Evolutionary conservation across 37 sponge, comb jelly and placozoan genomes (phyloP), one percentile per base, ranked within the genome.

Genomic region (Spongilla lacustris): DNA sequence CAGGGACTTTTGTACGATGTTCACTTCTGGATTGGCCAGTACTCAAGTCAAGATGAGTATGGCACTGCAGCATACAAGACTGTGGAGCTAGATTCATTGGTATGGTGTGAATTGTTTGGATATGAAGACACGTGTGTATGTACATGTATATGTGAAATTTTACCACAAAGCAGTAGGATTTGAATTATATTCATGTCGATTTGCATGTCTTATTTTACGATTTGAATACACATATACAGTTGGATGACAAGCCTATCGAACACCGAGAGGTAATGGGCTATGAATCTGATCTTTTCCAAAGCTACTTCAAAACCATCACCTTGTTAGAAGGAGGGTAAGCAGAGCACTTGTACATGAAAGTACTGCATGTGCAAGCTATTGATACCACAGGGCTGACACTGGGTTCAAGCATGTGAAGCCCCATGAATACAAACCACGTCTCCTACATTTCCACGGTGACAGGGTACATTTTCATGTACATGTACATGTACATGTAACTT

Each of bases 61-160:
- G 96, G 96, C 27, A 92, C 93, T 24, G 96, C 96, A 37, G 96
- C 96, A 38, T 95, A 95, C 88, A 95, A 95, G 88, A 95, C 96
- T 19, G 96, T 95, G 50, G 96, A 95, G 71, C 80, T 95, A 46
- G 96, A 95, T 67, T 83, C 83, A 48, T 82, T 84, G 41, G 86
- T 86, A 70, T 74, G 12, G 35, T 74, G 4, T 27, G 30, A 4
- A 13, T 72, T 13, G 22, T 12, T n/a, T n/a, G n/a, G n/a, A n/a
- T n/a, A n/a, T n/a, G n/a, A n/a, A n/a, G n/a, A n/a, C n/a, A n/a
- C n/a, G n/a, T n/a, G n/a, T n/a, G n/a, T n/a, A n/a, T n/a, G n/a
- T n/a, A n/a, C n/a, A n/a, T n/a, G n/a, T n/a, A n/a, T n/a, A n/a
- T n/a, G n/a, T n/a, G n/a, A n/a, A n/a, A n/a, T n/a, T n/a, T n/a